Evolutionary conservation across 64 coral and sea anemone genomes (phyloP).

Genomic region (Montipora sp.): DNA sequence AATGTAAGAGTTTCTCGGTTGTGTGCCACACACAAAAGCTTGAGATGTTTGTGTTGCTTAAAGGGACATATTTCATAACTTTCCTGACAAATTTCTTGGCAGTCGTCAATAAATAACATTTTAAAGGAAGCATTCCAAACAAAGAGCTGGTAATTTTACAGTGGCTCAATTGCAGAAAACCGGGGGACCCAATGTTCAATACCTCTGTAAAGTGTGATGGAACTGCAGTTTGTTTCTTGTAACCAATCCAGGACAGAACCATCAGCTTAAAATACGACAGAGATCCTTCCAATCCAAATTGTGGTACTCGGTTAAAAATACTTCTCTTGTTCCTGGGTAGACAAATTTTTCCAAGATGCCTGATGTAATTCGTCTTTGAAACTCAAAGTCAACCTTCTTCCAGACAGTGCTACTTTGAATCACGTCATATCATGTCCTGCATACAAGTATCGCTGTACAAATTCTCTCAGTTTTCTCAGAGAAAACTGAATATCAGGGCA

Average conservation of each 20-base stretch:
- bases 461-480: background rate
- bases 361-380: conserved; percentile 24
- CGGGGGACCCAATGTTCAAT: background rate
- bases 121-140: background rate
- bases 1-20: background rate
- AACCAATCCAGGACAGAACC: conserved; percentile 38
- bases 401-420: conserved; percentile 26
- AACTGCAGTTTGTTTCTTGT: conserved; percentile 4
- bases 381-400: conserved; percentile 18
- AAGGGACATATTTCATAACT: background rate
- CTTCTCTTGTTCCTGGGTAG: conserved; percentile 18
- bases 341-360: conserved; percentile 26
- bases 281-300: conserved; percentile 28
- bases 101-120: conserved; percentile 2
- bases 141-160: background rate
- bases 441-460: background rate
- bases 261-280: conserved; percentile 24
- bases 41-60: conserved; percentile 10
- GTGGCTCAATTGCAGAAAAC: conserved; percentile 33
- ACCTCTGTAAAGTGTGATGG: background rate
- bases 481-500: conserved; percentile 5
- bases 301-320: conserved; percentile 23
- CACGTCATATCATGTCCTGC: conserved; percentile 6
- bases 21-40: background rate
- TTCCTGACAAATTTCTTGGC: background rate